A percentile compares a stretch with the other conserved stretches of the same genome.
Evolutionary conservation across 2,888 invertebrate species (phyloP).

Genomic region (Oxyscelio sp.): DNA sequence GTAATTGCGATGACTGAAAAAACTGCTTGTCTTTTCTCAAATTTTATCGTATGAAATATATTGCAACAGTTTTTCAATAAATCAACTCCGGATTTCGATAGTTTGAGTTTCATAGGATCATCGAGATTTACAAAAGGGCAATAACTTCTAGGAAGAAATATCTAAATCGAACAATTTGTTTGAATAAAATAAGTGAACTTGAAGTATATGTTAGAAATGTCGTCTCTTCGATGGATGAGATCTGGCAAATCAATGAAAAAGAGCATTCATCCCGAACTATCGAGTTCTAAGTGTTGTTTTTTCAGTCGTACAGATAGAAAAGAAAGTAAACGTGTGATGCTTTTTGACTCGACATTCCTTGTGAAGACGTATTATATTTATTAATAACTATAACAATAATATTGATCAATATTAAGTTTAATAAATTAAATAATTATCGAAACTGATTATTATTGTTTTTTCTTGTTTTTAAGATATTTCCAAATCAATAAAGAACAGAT

Average conservation of each 20-base stretch:
- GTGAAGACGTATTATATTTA: slow-evolving; percentile 40
- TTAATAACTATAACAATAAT: no score
- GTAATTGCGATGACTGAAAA: slow-evolving; percentile 60
- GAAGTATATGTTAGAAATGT: no score
- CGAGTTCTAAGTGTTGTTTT: slow-evolving; percentile 55
- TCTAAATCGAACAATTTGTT: no score
- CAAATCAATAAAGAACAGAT: no score
- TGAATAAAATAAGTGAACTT: no score
- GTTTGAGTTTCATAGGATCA: slow-evolving; percentile 48
- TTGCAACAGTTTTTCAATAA: neutral
- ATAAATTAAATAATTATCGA: no score
- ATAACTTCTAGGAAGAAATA: neutral
- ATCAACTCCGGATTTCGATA: slow-evolving; percentile 45
- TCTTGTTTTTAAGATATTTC: no score
- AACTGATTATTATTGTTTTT: no score
- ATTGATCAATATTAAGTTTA: no score
- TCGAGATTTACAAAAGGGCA: slow-evolving; percentile 44
- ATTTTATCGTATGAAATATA: slow-evolving; percentile 17
- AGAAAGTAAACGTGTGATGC: slow-evolving; percentile 40
- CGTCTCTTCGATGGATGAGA: no score
- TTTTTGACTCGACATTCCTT: slow-evolving; percentile 29
- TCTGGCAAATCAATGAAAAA: no score
- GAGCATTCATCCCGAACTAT: slow-evolving; percentile 51
- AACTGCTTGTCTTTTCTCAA: slow-evolving; percentile 30
- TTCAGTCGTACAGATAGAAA: slow-evolving; percentile 62